Evolutionary conservation across 2,113 vertebrate species (phyloP).

Genomic region (Callorhinus ursinus): DNA sequence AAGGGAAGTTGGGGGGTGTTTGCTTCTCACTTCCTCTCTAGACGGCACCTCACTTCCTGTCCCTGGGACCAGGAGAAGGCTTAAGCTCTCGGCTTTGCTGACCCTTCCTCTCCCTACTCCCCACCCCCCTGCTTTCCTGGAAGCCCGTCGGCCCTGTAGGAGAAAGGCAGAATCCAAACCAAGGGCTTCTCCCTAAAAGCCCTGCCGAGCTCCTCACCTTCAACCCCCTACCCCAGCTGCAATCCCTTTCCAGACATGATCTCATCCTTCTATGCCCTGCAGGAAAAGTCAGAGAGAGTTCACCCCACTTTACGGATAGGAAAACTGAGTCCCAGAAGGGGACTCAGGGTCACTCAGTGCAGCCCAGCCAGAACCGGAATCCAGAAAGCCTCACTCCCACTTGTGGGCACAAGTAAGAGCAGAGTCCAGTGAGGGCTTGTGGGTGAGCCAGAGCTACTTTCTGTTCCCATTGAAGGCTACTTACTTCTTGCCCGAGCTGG

Average conservation of each 20-base stretch:
- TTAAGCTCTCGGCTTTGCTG: slow-evolving; percentile 55
- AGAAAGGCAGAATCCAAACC: slow-evolving; percentile 54
- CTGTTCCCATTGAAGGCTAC: background rate
- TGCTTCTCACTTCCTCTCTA: slow-evolving; percentile 81
- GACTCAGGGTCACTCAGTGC: background rate
- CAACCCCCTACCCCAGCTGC: background rate
- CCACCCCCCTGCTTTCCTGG: slow-evolving; percentile 46
- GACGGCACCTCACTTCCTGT: slow-evolving; percentile 86
- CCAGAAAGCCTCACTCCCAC: background rate
- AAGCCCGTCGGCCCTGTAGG: background rate
- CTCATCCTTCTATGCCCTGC: background rate
- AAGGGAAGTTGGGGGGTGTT: slow-evolving; percentile 63
- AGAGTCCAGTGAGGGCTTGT: background rate
- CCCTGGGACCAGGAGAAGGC: slow-evolving; percentile 39
- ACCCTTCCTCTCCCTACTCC: slow-evolving; percentile 52
- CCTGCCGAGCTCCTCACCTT: background rate
- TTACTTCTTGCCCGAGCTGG: background rate
- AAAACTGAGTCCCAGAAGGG: slow-evolving; percentile 31
- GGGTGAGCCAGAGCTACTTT: background rate
- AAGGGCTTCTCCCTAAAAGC: background rate
- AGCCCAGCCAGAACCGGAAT: background rate
- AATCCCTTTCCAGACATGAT: background rate
- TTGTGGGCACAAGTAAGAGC: background rate
- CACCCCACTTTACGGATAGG: slow-evolving; percentile 37
- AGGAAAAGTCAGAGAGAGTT: background rate